These are phyloP conservation scores for Penaeus vannamei DNA, from an alignment of 1,140 invertebrate species.

Conservation along the genomic window DNA sequence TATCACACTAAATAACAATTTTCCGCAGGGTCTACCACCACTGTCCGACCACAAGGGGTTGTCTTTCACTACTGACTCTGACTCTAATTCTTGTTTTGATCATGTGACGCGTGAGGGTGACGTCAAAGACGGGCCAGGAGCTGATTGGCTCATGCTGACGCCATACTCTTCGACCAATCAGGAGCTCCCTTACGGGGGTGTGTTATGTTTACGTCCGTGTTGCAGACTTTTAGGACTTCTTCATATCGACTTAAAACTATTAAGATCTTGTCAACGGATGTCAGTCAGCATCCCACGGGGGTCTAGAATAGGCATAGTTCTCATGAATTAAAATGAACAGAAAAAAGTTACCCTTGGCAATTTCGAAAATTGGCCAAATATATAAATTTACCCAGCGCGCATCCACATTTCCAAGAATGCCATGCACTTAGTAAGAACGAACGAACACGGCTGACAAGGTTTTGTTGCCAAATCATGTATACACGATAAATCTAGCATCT, in stretches of 20 bases:
- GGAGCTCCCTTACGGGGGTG: conserved; percentile 39
- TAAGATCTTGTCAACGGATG: too few species aligned
- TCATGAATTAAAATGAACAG: too few species aligned
- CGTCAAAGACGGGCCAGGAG: conserved; percentile 1
- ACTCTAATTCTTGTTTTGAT: conserved; percentile 58
- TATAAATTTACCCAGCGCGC: conserved; percentile 20
- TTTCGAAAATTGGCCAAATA: background rate
- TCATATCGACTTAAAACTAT: too few species aligned
- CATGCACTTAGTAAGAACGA: conserved; percentile 19
- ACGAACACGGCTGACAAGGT: conserved; percentile 32
- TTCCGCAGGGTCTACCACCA: background rate
- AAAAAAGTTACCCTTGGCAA: background rate
- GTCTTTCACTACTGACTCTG: conserved; percentile 60
- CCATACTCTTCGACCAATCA: conserved; percentile 46
- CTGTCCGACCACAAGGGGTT: background rate
- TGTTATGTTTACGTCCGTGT: conserved; percentile 59
- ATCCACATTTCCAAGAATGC: conserved; percentile 45
- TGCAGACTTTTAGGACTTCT: conserved; percentile 7
- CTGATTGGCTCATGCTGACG: conserved; percentile 42
- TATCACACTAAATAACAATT: too few species aligned
- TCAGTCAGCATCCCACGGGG: too few species aligned
- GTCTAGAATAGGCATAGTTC: too few species aligned
- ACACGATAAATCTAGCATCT: too few species aligned
- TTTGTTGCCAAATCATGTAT: too few species aligned
- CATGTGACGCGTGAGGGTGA: conserved; percentile 59